Base-by-base conservation (phyloP, 2,797 vertebrate genomes). In the Avahi laniger region DNA sequence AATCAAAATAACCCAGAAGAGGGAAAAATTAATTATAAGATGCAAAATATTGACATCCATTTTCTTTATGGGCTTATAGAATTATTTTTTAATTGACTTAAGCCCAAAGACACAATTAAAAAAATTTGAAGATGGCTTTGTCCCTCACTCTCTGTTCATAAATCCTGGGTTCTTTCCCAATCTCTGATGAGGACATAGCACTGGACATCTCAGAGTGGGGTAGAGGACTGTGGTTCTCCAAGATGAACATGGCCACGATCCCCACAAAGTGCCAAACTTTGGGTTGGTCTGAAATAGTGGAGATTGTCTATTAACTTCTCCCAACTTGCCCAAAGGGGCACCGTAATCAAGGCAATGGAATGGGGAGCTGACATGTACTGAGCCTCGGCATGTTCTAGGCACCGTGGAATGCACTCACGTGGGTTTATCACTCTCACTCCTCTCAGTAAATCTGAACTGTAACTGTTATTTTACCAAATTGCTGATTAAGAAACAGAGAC, bases 1-100 rank as follows among this genome's bases (percentile, higher is more conserved):
- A 48, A 48, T 89, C 50, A 80, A 48, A 80, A 73, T 61, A 81
- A 48, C 14, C 12, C 33, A 75, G 52, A 86, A 87, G 8, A 48
- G 14, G 1, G 4, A 35, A 38, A 67, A 80, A n/a, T 11, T 88
- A 33, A 8, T 75, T 82, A 54, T 18, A 46, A 59, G 65, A 61
- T 73, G 35, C 9, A 41, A 93, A 93, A 87, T 78, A 69, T 48
- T 72, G 28, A n/a, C n/a, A 81, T 20, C 35, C 12, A 61, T 86
- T 97, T 84, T 92, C 14, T 83, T 93, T 84, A 26, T 22, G 4
- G 26, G 9, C 4, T 63, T 81, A 35, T 4, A 43, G 43, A 93
- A 67, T 91, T 91, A 46, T 75, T 93, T 76, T 93, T 80, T 28
- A 93, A 76, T 91, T 93, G 50, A 33, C 10, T 22, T 96, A 92